Percentiles rank a stretch among this genome's conserved stretches.
Evolutionary conservation across 2,113 vertebrate species (phyloP).

Genomic region (Leuciscus idus): DNA sequence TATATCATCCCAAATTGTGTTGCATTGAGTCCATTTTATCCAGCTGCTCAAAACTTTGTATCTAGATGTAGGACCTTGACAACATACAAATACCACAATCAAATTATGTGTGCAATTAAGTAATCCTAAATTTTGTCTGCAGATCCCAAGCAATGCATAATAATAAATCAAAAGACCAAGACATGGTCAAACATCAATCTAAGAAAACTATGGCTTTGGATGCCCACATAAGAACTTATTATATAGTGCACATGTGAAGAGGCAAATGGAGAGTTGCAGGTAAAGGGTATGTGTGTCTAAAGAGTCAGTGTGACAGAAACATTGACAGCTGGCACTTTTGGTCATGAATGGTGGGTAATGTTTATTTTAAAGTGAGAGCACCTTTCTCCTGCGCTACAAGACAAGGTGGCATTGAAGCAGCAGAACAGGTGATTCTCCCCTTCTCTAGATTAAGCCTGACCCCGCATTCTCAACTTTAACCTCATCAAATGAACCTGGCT

Average conservation of each 20-base stretch:
- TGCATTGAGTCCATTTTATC: background rate
- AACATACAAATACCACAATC: background rate
- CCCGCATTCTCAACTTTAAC: conserved; percentile 75
- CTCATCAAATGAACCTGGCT: conserved; percentile 76
- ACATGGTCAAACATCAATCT: conserved; percentile 34
- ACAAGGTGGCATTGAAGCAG: conserved; percentile 63
- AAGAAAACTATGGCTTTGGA: conserved; percentile 63
- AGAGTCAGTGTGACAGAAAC: conserved; percentile 65
- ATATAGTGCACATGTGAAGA: conserved; percentile 65
- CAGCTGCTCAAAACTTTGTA: background rate
- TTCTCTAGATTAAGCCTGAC: conserved; percentile 68
- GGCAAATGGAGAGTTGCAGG: conserved; percentile 51
- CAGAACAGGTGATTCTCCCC: conserved; percentile 44
- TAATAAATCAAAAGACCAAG: background rate
- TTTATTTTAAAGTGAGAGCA: conserved; percentile 15
- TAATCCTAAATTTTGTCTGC: background rate
- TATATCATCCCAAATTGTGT: background rate
- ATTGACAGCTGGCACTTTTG: conserved; percentile 68
- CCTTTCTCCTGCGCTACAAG: conserved; percentile 23
- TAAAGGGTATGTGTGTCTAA: conserved; percentile 63
- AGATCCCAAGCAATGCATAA: background rate
- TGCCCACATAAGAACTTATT: conserved; percentile 64
- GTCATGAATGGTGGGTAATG: conserved; percentile 53
- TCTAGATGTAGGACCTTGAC: background rate
- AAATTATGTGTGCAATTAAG: background rate